A percentile compares a stretch with the other conserved stretches of the same genome.
phyloP scores from a whole-genome alignment of 2,888 invertebrate genomes.

The Drosophila atroscutellata region DNA sequence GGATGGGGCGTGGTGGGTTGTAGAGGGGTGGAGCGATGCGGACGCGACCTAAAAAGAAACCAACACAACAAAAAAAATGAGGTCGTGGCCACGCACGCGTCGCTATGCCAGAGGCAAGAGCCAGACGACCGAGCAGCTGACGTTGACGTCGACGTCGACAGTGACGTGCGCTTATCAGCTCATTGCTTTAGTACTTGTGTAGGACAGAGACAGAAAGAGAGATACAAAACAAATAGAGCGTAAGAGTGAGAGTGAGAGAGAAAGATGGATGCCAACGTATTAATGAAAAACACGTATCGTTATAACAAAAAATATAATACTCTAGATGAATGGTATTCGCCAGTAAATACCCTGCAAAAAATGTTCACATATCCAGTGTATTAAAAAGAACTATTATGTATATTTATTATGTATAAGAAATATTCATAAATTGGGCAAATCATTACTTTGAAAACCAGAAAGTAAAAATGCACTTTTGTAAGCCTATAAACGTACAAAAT shows the following conservation, averaged over 20 bases:
- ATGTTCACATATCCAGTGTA: neutral
- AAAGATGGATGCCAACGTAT: slow-evolving; percentile 1
- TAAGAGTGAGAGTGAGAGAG: slow-evolving; percentile 8
- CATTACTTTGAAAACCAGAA: neutral
- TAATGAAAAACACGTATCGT: slow-evolving; percentile 15
- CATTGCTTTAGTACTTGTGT: slow-evolving; percentile 12
- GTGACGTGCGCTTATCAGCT: slow-evolving; percentile 40
- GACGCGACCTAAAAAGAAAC: slow-evolving; percentile 73
- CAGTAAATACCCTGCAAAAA: slow-evolving; percentile 6
- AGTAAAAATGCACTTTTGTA: neutral
- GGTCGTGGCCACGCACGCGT: slow-evolving; percentile 71
- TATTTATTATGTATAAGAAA: neutral
- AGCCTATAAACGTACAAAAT: neutral
- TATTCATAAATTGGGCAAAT: neutral
- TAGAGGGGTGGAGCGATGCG: neutral
- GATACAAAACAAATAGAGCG: neutral
- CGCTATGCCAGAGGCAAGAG: slow-evolving; percentile 15
- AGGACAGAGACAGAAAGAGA: slow-evolving; percentile 1
- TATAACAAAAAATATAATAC: slow-evolving; percentile 6
- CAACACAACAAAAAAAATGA: slow-evolving; percentile 49
- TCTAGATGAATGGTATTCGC: neutral
- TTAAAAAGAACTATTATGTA: neutral
- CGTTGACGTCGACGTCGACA: slow-evolving; percentile 34
- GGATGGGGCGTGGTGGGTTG: neutral
- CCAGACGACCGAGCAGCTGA: slow-evolving; percentile 34